Conservation (phyloP, 1,140 invertebrate species). For the Zaprionus inermis region DNA sequence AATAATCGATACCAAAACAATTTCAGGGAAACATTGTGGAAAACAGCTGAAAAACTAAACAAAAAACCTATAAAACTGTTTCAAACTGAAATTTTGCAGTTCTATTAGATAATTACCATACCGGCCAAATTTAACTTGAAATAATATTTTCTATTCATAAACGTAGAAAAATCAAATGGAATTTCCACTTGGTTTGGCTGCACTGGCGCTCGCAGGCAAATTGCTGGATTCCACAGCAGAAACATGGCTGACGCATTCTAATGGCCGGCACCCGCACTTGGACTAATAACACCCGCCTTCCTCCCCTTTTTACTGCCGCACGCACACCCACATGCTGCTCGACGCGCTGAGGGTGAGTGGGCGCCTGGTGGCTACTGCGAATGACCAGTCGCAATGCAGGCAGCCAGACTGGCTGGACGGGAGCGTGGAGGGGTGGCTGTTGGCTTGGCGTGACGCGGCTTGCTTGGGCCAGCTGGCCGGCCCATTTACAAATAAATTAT, state of each 20-base stretch:
- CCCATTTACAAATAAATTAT: conserved; percentile 74
- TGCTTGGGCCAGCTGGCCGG: conserved; percentile 60
- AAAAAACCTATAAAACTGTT: no score
- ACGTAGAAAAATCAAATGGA: neutral
- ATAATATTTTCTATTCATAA: neutral
- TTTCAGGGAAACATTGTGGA: no score
- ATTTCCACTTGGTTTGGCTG: conserved; percentile 16
- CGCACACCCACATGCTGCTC: neutral
- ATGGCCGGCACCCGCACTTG: conserved; percentile 50
- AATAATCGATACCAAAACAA: no score
- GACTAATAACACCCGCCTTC: neutral
- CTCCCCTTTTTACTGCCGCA: conserved; percentile 7
- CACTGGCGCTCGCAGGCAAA: conserved; percentile 23
- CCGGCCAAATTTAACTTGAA: no score
- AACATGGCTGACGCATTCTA: conserved; percentile 73
- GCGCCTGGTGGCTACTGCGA: conserved; percentile 39
- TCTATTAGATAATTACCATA: no score
- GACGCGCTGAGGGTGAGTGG: conserved; percentile 49
- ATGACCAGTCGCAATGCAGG: conserved; percentile 28
- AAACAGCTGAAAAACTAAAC: no score
- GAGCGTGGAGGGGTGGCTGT: neutral
- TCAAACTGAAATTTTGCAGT: no score
- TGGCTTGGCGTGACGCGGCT: conserved; percentile 53
- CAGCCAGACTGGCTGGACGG: neutral
- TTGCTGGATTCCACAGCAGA: conserved; percentile 42